These are phyloP conservation scores for Parnassius orleans DNA, from an alignment of 2,888 invertebrate genomes.

Conservation along the genomic window DNA sequence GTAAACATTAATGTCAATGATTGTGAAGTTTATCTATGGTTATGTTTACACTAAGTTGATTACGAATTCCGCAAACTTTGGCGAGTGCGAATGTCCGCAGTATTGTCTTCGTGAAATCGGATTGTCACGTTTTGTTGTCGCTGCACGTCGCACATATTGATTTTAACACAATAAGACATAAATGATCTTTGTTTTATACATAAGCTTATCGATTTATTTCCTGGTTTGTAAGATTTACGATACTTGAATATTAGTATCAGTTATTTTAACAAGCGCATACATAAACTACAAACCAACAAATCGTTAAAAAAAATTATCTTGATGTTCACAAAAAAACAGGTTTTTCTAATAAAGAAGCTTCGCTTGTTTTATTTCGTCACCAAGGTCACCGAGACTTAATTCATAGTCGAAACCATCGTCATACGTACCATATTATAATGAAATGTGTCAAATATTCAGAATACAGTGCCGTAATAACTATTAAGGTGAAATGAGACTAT, in stretches of 20 bases:
- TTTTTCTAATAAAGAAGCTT: no score
- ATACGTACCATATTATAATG: no score
- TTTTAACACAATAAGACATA: constrained; percentile 9
- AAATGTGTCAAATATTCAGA: no score
- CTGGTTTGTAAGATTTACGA: constrained; percentile 4
- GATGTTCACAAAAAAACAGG: no score
- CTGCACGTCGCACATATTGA: constrained; percentile 16
- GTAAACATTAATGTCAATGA: constrained; percentile 3
- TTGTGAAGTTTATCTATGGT: constrained; percentile 19
- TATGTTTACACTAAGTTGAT: constrained; percentile 14
- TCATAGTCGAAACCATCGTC: no score
- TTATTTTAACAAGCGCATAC: not conserved
- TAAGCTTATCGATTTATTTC: constrained; percentile 14
- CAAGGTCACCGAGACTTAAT: no score
- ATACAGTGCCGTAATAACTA: no score
- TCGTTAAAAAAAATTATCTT: no score
- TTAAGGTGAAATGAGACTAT: no score
- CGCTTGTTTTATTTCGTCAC: no score
- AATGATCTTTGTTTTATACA: constrained; percentile 20
- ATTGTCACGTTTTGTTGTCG: constrained; percentile 13
- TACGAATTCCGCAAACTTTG: constrained; percentile 20
- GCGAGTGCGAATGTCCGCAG: constrained; percentile 19
- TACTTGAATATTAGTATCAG: not conserved
- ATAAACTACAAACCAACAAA: no score
- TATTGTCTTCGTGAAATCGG: constrained; percentile 1